A percentile compares a stretch with the other conserved stretches of the same genome.
These are phyloP conservation scores for Micoletzkya japonica DNA, from an alignment of 2,888 invertebrate species.

Conservation along the genomic window DNA sequence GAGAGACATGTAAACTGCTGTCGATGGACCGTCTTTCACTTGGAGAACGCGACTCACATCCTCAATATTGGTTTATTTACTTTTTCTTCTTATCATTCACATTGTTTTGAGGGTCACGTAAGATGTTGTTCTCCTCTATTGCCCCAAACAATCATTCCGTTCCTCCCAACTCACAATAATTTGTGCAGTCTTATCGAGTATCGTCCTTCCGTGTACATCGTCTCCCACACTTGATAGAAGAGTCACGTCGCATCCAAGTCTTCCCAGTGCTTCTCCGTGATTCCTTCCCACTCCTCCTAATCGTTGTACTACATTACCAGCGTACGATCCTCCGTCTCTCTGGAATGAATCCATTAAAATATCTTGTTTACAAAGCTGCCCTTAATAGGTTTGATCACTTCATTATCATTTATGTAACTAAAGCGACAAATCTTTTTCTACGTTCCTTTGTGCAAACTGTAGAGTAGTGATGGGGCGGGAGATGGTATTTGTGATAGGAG, in stretches of 20 bases:
- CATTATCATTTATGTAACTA: neutral
- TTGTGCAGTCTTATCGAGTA: conserved; percentile 1
- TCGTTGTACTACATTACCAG: conserved; percentile 72
- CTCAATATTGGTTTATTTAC: neutral
- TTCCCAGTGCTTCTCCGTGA: conserved; percentile 79
- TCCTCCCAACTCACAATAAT: conserved; percentile 10
- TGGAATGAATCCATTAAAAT: conserved; percentile 65
- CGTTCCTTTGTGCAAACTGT: neutral
- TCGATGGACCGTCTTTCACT: conserved; percentile 28
- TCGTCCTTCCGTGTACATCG: conserved; percentile 68
- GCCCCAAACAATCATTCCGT: too few species aligned
- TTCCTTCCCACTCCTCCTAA: conserved; percentile 91
- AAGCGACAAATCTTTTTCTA: conserved; percentile 8
- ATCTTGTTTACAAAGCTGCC: neutral
- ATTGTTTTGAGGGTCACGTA: neutral
- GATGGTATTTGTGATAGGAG: neutral
- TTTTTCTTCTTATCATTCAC: neutral
- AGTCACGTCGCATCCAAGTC: conserved; percentile 37
- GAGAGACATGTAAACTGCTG: conserved; percentile 50
- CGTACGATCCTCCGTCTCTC: conserved; percentile 80
- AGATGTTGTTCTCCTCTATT: too few species aligned
- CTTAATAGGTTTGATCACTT: neutral
- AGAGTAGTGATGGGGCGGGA: neutral
- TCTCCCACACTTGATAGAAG: conserved; percentile 80
- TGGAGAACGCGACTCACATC: conserved; percentile 13